Evolutionary conservation across 1,140 invertebrate species (phyloP).

Genomic region (Atta cephalotes): DNA sequence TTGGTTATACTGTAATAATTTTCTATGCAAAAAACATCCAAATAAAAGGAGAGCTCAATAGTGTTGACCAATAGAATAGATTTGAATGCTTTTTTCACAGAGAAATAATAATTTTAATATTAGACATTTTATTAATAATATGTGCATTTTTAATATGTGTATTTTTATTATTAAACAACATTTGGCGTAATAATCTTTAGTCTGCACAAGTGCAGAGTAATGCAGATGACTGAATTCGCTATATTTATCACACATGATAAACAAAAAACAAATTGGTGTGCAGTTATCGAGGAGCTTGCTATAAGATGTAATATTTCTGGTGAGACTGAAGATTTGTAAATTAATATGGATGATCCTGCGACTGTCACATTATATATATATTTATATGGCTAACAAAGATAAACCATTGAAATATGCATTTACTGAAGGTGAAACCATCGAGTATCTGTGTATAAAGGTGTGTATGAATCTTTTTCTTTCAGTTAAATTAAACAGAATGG

Average conservation of each 20-base stretch:
- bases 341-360: constrained; percentile 19
- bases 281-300: not conserved
- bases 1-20: no score
- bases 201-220: constrained; percentile 11
- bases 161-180: not conserved
- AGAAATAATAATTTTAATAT: not conserved
- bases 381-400: constrained; percentile 33
- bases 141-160: not conserved
- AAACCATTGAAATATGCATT: constrained; percentile 12
- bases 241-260: constrained; percentile 12
- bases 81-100: not conserved
- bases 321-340: not conserved
- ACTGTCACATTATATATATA: not conserved
- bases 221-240: not conserved
- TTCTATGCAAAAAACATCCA: not conserved
- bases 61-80: not conserved
- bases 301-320: not conserved
- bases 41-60: not conserved
- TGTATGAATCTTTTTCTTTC: not conserved
- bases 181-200: not conserved
- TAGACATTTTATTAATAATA: not conserved
- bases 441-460: constrained; percentile 20
- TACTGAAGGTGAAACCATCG: constrained; percentile 11
- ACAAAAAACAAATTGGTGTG: constrained; percentile 15
- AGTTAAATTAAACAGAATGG: not conserved